A percentile compares a stretch with the other conserved stretches of the same genome.
Evolutionary conservation across 1,140 invertebrate genomes (phyloP).

Genomic region (Dinoponera quadriceps): DNA sequence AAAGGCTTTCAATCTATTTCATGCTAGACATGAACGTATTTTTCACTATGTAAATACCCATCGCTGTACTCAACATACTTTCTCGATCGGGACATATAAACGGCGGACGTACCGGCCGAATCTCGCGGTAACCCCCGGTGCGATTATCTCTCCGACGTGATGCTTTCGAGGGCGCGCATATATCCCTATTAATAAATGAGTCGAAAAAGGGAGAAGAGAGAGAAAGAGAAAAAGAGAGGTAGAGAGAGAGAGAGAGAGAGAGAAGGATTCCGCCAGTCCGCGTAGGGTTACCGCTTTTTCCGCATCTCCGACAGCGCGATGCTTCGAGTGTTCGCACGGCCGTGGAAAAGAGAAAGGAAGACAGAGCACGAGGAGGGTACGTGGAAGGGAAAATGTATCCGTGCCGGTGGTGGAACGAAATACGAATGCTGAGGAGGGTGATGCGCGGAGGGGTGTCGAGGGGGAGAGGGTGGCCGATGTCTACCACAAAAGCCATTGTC

Average conservation of each 20-base stretch:
- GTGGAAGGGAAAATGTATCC: constrained; percentile 61
- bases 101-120: neutral
- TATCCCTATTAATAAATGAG: constrained; percentile 58
- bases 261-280: neutral
- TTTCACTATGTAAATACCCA: neutral
- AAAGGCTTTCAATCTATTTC: too few species aligned
- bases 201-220: constrained; percentile 18
- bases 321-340: constrained; percentile 24
- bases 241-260: constrained; percentile 1
- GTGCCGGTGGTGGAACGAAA: constrained; percentile 60
- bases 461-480: constrained; percentile 67
- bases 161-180: constrained; percentile 20
- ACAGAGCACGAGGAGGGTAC: neutral
- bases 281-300: constrained; percentile 27
- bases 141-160: constrained; percentile 30
- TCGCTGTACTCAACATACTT: neutral
- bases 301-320: constrained; percentile 36
- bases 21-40: too few species aligned
- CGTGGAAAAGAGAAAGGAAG: constrained; percentile 31
- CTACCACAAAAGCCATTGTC: constrained; percentile 85
- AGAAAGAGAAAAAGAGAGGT: constrained; percentile 25
- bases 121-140: neutral
- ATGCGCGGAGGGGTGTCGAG: constrained; percentile 35
- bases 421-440: constrained; percentile 58
- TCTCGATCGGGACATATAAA: constrained; percentile 9